Base-by-base conservation (phyloP, 1,140 invertebrate species). In the Grapholita molesta region DNA sequence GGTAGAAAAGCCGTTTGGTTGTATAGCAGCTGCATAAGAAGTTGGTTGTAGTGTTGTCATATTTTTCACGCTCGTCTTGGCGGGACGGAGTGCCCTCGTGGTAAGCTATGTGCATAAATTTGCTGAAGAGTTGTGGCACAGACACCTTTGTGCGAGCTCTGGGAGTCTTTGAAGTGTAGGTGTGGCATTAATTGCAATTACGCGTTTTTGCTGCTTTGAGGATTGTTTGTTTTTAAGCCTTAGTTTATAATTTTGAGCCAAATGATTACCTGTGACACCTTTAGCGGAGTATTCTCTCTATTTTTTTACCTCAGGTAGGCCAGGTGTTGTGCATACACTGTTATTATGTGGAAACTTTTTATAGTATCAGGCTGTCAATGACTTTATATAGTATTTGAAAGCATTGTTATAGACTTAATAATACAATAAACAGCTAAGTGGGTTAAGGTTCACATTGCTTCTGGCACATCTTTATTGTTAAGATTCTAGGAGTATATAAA, bases 71-170 rank as follows among this genome's bases (percentile, higher is more conserved):
- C 61, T 68, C 52, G 67, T 67, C 55, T 66, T 74, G 72, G 72
- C 76, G 73, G 70, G 69, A 71, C 77, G 82, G 71, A 86, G 83
- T 77, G 77, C 74, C 74, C 78, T 84, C 74, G 64, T 57, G 28
- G 74, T 88, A 85, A 88, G 75, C 79, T 88, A 88, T 88, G 85
- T 88, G 85, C 85, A 88, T 88, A 88, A 82, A 85, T 88, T 86
- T 75, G 24, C 38, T 77, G 65, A 66, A 80, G 78, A 74, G 75
- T 76, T 69, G 75, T 75, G 74, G 75, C 77, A 76, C 79, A 75
- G 77, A 70, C 79, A 76, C 75, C 82, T 80, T 83, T 82, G 78
- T 71, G 78, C 24, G 68, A 70, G 73, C 32, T 75, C 74, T 75
- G 77, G 48, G 53, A 66, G 72, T 70, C 68, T 74, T 73, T 67